Conservation (phyloP, 2,888 invertebrate species). For the Morpho deidamia region DNA sequence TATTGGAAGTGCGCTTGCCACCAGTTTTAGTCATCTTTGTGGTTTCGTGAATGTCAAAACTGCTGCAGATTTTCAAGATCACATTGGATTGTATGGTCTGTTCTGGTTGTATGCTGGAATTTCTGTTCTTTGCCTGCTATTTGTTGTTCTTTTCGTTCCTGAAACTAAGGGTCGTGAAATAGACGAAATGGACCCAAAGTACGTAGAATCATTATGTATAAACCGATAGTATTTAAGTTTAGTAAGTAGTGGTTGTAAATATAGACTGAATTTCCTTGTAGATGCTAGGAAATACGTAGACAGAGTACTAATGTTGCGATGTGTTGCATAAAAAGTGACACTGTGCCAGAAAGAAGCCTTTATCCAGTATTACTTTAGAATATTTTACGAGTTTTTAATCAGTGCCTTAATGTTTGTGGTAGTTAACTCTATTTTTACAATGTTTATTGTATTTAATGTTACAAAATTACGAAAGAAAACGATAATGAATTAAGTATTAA, state of each 20-base stretch:
- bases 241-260: constrained; percentile 21
- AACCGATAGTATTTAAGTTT: constrained; percentile 60
- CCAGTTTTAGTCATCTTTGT: constrained; percentile 91
- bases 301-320: constrained; percentile 7
- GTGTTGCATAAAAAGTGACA: neutral
- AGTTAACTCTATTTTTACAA: too few relatives aligned
- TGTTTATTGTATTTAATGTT: too few relatives aligned
- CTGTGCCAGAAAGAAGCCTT: constrained; percentile 17
- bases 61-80: constrained; percentile 86
- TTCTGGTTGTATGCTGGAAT: constrained; percentile 93
- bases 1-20: constrained; percentile 83
- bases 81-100: constrained; percentile 87
- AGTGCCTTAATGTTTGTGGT: constrained; percentile 22
- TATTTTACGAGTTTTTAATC: constrained; percentile 15
- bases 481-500: too few relatives aligned
- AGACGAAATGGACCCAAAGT: constrained; percentile 90
- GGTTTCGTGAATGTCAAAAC: constrained; percentile 91
- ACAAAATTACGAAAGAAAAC: too few relatives aligned
- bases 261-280: constrained; percentile 32
- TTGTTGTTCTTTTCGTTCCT: constrained; percentile 90
- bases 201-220: constrained; percentile 76
- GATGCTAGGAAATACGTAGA: constrained; percentile 14
- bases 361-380: constrained; percentile 35
- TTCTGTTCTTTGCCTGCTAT: constrained; percentile 87
- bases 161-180: constrained; percentile 94